Base-by-base conservation (phyloP, 2,888 invertebrate genomes). In the Heliconius hortense region DNA sequence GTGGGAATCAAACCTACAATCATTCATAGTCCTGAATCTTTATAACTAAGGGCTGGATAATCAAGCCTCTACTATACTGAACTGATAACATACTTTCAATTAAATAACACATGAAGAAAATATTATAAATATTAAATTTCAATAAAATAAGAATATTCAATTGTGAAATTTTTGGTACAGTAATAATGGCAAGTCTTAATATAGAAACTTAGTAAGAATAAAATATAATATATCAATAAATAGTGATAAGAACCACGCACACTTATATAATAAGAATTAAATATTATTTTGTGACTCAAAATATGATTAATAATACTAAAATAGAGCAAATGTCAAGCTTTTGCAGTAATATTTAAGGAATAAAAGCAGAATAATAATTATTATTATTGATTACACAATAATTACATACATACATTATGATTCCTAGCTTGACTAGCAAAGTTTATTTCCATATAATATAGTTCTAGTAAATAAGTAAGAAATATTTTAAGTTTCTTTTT, bases 371-470 rank as follows among this genome's bases (percentile, higher is more conserved):
- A 24, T 56, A 69, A 69, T 56, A 69, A 31, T n/a, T 18, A 56
- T 31, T 69, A 56, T 15, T 31, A 56, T n/a, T 31, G 53, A 69
- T 21, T 68, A 68, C 13, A 53, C 28, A 69, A 28, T 0, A 68
- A 68, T 68, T 1, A n/a, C n/a, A n/a, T n/a, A n/a, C n/a, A n/a
- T n/a, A n/a, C n/a, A 28, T 31, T 48, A 64, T 53, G n/a, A 53
- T 39, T 21, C 31, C 56, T 69, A 69, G 69, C 35, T 69, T 56
- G 69, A 56, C 69, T 69, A 69, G 31, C 31, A 56, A 56, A 15
- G 15, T 69, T 31, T 69, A 24, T 24, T 48, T 48, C 7, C 48
- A 28, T 21, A 21, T 21, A 24, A 28, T 11, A 68, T 68, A 4
- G 68, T 28, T 64, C 18, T 63, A 56, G 18, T 63, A 63, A 63